Evolutionary conservation across 2,113 vertebrate species (phyloP), one percentile per base, ranked within the genome.

Genomic region (Pao palembangensis): DNA sequence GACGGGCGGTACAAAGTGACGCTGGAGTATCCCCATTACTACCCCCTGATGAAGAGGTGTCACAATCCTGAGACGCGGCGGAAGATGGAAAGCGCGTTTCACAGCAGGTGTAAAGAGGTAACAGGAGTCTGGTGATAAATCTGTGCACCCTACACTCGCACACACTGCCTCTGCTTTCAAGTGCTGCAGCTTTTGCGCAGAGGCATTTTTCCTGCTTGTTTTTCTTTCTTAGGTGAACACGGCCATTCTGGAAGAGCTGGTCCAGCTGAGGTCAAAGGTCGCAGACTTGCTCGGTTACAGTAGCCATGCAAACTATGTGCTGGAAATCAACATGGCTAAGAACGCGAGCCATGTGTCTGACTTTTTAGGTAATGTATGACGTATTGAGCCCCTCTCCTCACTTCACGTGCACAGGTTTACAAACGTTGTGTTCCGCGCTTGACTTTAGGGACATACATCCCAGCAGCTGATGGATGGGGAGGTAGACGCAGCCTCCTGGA

Each of bases 21-120:
- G 1, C 90, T 99, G 58, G 93, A 94, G 44, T 98, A 98, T 84
- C 95, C 95, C 3, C 94, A 97, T 79, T 96, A 98, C 88, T 95
- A 91, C 83, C 95, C 95, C 18, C 76, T 97, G 78, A 93, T 98
- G 92, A 98, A 98, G 87, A 93, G 94, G 62, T 98, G 95, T 76
- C 90, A 92, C 70, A 70, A 94, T 74, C 92, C 93, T 5, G 94
- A 97, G 85, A 99, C 93, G 19, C 92, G 95, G 81, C 92, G 88
- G 71, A 95, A 89, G 86, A 92, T 98, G 94, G 96, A 98, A 87
- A 85, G 59, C 6, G 93, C 95, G 51, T 98, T 98, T 87, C 92
- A 98, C 69, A 94, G 93, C 0, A 91, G 94, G 61, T 98, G 96
- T 89, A 96, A 93, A 88, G 92, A 98, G 92, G 95, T 97, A 88